phyloP scores from a whole-genome alignment of 2,113 vertebrate species.

The human region DNA sequence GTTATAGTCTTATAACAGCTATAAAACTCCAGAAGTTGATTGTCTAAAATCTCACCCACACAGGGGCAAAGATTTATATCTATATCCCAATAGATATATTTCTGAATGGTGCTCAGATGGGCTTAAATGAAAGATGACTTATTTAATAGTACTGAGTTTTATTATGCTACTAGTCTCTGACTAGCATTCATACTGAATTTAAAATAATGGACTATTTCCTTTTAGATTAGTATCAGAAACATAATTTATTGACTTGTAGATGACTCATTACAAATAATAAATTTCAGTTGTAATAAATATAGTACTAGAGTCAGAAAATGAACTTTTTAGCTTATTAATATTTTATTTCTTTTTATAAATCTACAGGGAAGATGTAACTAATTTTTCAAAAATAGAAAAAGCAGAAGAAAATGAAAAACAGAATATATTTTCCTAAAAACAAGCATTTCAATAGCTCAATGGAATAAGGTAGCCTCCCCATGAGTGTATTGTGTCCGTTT shows the following conservation, averaged over 20 bases:
- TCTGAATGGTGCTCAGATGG: background rate
- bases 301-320: background rate
- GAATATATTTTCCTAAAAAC: conserved; percentile 25
- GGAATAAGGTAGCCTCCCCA: background rate
- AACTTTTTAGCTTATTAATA: background rate
- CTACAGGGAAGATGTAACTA: conserved; percentile 24
- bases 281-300: conserved; percentile 6
- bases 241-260: background rate
- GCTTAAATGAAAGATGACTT: background rate
- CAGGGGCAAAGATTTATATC: background rate
- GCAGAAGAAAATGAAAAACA: background rate
- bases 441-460: conserved; percentile 45
- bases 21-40: background rate
- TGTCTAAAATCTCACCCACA: background rate
- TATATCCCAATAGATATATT: background rate
- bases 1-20: background rate
- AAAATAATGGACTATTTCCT: background rate
- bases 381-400: conserved; percentile 42
- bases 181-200: background rate
- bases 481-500: background rate
- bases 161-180: background rate
- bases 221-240: background rate
- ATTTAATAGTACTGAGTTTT: background rate
- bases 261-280: conserved; percentile 19
- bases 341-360: conserved; percentile 53